Evolutionary conservation across 2,113 vertebrate genomes (phyloP), one percentile per base, ranked within the genome.

Genomic region (Macrotus californicus): DNA sequence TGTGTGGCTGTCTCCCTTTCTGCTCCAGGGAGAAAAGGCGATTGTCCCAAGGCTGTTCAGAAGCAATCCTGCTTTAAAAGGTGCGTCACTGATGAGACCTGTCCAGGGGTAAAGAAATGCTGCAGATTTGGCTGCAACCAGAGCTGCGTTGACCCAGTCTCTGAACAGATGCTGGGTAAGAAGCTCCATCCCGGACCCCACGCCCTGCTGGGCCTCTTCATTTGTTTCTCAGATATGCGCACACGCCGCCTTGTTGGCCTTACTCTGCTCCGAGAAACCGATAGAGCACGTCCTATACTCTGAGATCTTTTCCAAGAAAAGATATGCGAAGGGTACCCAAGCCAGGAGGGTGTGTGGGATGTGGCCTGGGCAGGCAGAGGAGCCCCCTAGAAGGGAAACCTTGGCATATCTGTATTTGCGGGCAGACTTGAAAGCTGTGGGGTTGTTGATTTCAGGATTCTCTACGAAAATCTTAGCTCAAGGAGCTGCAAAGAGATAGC

Each of bases 31-130:
- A 91, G n/a, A 61, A 48, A 43, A 48, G 26, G 67, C 52, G 70
- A 59, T n/a, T 5, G 12, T 22, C 36, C 48, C 4, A 14, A 39
- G 41, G 52, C 34, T 93, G 36, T 39, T 46, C 6, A 10, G 64
- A 94, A 95, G 34, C 69, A 36, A 4, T 48, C 41, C 48, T 94
- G 59, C 22, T 43, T 70, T n/a, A 41, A 67, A 31, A 54, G 36
- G 21, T 95, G 83, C 0, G 1, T 79, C 52, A 70, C 19, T 16
- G 54, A 91, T 69, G 81, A 90, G 36, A 54, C 50, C 0, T 95
- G 89, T 84, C 66, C 76, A 19, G 75, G 48, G 21, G 2, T 26
- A 34, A 54, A 82, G 95, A 96, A 96, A 81, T 94, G 89, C 36
- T 93, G 83, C 15, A 26, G 1, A 2, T 90, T 29, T 11, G 31